A percentile compares a stretch with the other conserved stretches of the same genome.
phyloP scores from a whole-genome alignment of 92 coral and sea anemone genomes.

The Phenganax subtilis region DNA sequence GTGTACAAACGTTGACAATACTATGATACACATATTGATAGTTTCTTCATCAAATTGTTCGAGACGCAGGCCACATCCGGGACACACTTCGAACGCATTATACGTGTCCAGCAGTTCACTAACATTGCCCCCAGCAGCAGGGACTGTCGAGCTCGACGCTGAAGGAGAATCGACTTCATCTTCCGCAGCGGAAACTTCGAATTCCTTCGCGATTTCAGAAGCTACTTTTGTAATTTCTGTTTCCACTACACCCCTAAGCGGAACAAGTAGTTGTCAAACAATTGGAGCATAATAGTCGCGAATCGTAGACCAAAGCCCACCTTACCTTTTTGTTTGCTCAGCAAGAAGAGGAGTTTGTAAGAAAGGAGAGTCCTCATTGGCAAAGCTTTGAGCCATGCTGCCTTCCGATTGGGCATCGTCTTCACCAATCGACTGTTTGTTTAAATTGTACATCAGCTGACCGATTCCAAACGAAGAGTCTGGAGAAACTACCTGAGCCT shows the following conservation, averaged over 20 bases:
- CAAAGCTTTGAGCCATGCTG: neutral
- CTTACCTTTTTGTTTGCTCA: conserved; percentile 18
- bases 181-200: conserved; percentile 18
- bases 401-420: conserved; percentile 23
- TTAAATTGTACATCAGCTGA: conserved; percentile 31
- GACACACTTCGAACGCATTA: conserved; percentile 67
- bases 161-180: conserved; percentile 25
- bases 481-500: conserved; percentile 20
- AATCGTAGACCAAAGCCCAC: neutral
- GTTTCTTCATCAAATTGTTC: conserved; percentile 99
- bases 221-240: conserved; percentile 24
- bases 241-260: conserved; percentile 23
- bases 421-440: conserved; percentile 28
- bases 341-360: neutral
- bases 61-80: conserved; percentile 80
- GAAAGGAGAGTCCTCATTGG: conserved; percentile 36
- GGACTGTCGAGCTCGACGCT: neutral
- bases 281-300: neutral
- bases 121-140: conserved; percentile 3
- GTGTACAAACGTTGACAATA: conserved; percentile 89
- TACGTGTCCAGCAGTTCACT: conserved; percentile 45
- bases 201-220: conserved; percentile 30
- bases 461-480: conserved; percentile 30
- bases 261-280: neutral
- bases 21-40: conserved; percentile 83